Percentiles rank a stretch among this genome's conserved stretches.
These are phyloP conservation scores for Tetragnatha montana DNA, from an alignment of 2,888 invertebrate genomes.

Conservation along the genomic window DNA sequence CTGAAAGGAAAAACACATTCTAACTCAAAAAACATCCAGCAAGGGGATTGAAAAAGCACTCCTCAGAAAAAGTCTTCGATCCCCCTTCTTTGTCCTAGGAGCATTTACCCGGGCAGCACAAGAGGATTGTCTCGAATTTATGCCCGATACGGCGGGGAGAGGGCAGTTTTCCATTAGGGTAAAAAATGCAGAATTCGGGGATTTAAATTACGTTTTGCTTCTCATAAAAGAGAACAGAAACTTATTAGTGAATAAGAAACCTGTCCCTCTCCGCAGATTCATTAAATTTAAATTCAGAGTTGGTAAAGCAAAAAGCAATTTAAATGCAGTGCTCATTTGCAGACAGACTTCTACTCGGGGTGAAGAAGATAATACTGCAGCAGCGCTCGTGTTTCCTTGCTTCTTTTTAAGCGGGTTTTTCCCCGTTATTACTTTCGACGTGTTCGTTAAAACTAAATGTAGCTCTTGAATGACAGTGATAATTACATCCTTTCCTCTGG, in stretches of 20 bases:
- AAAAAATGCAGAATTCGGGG: not conserved
- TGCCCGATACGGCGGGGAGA: not conserved
- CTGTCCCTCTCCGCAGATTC: not conserved
- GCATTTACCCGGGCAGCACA: not conserved
- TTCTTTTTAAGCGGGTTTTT: not conserved
- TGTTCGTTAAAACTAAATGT: not conserved
- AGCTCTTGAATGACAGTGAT: not conserved
- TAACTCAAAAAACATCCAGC: too few species aligned
- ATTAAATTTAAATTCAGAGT: conserved; percentile 1
- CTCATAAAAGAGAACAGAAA: conserved; percentile 1
- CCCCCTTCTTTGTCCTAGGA: not conserved
- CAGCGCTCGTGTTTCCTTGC: not conserved
- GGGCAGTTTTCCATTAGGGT: not conserved
- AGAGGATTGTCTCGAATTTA: not conserved
- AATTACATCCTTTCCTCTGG: not conserved
- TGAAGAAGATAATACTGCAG: not conserved
- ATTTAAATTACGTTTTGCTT: conserved; percentile 1
- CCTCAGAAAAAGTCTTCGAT: not conserved
- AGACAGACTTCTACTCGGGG: not conserved
- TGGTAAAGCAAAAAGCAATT: not conserved
- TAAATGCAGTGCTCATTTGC: not conserved
- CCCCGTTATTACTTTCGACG: not conserved
- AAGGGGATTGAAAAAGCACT: not conserved
- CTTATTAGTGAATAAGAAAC: not conserved
- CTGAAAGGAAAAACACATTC: too few species aligned